Percentiles rank a stretch among this genome's conserved stretches.
These are phyloP conservation scores for Carollia perspicillata DNA, from an alignment of 2,113 vertebrate genomes.

Conservation along the genomic window DNA sequence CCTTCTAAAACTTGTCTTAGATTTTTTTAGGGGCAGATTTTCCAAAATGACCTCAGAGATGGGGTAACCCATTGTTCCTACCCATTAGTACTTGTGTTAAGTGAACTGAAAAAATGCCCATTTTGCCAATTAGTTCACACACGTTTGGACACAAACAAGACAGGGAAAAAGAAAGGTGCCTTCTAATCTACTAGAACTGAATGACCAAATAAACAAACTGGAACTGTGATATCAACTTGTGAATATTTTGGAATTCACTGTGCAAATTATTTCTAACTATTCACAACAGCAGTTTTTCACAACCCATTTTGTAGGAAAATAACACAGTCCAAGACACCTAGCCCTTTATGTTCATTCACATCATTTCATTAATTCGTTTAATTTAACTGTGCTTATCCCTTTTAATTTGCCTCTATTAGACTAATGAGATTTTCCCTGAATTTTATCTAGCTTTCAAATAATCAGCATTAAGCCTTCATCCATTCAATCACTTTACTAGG, in stretches of 20 bases:
- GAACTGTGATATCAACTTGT: not conserved
- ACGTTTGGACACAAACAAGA: constrained; percentile 42
- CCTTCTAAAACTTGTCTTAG: constrained; percentile 18
- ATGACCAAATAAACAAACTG: not conserved
- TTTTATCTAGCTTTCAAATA: constrained; percentile 39
- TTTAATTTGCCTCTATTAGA: constrained; percentile 46
- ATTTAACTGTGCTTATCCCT: constrained; percentile 31
- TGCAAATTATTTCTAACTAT: constrained; percentile 30
- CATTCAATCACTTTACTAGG: constrained; percentile 22
- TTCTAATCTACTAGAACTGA: constrained; percentile 44
- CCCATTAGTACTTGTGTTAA: constrained; percentile 44
- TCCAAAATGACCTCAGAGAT: constrained; percentile 18
- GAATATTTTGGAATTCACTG: constrained; percentile 14
- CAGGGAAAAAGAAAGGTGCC: constrained; percentile 20
- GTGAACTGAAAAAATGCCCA: constrained; percentile 5
- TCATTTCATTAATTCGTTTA: constrained; percentile 49
- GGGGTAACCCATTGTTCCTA: not conserved
- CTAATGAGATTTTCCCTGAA: not conserved
- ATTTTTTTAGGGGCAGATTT: constrained; percentile 45
- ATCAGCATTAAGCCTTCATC: constrained; percentile 35
- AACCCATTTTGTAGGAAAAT: constrained; percentile 13
- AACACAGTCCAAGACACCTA: constrained; percentile 12
- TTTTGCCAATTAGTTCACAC: constrained; percentile 47
- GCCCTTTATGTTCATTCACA: not conserved
- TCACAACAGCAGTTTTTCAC: not conserved